phyloP scores from a whole-genome alignment of 2,113 vertebrate species.

The Chaetura pelagica region DNA sequence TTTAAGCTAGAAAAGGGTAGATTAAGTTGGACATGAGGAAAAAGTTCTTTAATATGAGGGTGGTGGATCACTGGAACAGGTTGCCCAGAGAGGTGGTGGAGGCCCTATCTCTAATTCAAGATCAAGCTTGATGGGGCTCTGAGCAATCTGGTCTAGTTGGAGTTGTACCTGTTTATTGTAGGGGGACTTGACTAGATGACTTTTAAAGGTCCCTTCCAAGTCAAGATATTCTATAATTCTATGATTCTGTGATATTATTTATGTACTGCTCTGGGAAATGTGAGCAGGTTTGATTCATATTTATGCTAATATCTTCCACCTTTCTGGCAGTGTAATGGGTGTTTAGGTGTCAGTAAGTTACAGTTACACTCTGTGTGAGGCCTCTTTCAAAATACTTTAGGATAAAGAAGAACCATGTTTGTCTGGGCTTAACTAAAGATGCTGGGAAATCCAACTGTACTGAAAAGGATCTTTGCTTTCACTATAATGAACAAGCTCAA shows the following conservation, averaged over 20 bases:
- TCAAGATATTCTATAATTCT: too few relatives aligned
- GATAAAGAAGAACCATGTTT: neutral
- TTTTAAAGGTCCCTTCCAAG: too few relatives aligned
- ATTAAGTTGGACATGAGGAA: too few relatives aligned
- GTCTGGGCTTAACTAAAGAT: neutral
- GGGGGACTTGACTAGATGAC: too few relatives aligned
- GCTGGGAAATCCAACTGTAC: neutral
- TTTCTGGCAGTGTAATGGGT: neutral
- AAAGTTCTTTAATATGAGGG: too few relatives aligned
- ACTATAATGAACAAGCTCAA: neutral
- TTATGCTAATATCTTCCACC: neutral
- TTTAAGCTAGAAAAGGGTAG: too few relatives aligned
- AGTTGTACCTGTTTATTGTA: too few relatives aligned
- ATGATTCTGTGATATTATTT: neutral
- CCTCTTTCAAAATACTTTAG: neutral
- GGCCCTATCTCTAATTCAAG: too few relatives aligned
- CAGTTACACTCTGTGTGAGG: neutral
- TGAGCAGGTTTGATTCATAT: neutral
- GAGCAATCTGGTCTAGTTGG: too few relatives aligned
- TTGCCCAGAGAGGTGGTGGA: too few relatives aligned
- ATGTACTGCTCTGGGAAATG: neutral
- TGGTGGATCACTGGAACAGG: too few relatives aligned
- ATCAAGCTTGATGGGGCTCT: too few relatives aligned
- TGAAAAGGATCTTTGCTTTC: neutral
- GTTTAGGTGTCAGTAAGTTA: neutral